Base-by-base conservation (phyloP, 2,113 vertebrate species). In the Callopanchax toddi region DNA sequence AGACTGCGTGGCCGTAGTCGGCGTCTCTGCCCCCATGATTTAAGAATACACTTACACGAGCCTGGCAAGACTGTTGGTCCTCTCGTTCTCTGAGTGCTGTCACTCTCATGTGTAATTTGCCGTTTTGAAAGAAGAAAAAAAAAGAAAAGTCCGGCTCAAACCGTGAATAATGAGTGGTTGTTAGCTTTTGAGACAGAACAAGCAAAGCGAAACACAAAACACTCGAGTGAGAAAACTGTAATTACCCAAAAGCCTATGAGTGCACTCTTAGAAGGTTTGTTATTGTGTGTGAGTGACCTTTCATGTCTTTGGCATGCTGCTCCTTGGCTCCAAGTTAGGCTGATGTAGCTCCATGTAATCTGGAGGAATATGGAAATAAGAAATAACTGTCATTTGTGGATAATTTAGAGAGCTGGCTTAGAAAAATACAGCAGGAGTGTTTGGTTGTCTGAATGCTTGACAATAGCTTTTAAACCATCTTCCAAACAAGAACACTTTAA, bases 131-230 rank as follows among this genome's bases (percentile, higher is more conserved):
- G 6, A 7, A 6, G 29, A 6, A 32, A 32, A 32, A 29, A 62
- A 36, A 60, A 44, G 49, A 36, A 71, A 73, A 65, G 48, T 56
- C 66, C 72, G 81, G 87, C 81, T 92, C 88, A 89, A 88, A 85
- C 83, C 78, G 86, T 91, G 87, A 90, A 92, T 93, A 93, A 93
- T 93, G 86, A 91, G 84, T 75, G 89, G 89, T 93, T 91, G 91
- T 93, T 93, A 89, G 85, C 85, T 88, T 91, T 88, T 86, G 87
- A 90, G 82, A 92, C 87, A 73, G 88, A 89, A 89, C 91, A 92
- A 91, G 90, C 84, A 91, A 91, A 92, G 90, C 79, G 83, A 91
- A 91, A 91, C 88, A 89, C 85, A 91, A 91, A 93, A 92, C 90
- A 91, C 86, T 92, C 78, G 73, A 83, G 86, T 85, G 72, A 90